These are phyloP conservation scores for Ectemnius continuus DNA, from an alignment of 2,888 invertebrate species.

Conservation along the genomic window DNA sequence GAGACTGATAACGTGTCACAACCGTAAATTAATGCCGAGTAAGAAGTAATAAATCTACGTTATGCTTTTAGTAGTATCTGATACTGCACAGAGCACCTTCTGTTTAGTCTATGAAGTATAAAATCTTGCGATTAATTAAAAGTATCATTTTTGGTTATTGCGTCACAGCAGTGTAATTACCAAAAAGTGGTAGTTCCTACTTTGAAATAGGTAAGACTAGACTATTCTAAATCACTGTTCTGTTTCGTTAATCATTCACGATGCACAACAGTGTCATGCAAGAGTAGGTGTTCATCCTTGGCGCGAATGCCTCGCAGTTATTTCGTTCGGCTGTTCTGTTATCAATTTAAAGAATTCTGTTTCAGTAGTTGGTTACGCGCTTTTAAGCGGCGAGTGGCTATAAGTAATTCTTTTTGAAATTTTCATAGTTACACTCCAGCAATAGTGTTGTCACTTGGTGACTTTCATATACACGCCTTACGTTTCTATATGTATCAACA, in stretches of 20 bases:
- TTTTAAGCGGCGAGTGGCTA: no score
- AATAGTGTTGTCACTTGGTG: no score
- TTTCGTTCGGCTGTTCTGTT: no score
- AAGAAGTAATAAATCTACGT: slow-evolving; percentile 6
- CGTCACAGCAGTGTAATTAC: slow-evolving; percentile 63
- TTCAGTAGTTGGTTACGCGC: background rate
- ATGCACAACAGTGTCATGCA: slow-evolving; percentile 14
- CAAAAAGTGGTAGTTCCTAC: slow-evolving; percentile 59
- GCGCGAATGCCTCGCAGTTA: no score
- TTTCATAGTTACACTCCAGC: no score
- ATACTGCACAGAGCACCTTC: slow-evolving; percentile 40
- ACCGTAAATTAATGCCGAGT: slow-evolving; percentile 12
- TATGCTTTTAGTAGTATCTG: slow-evolving; percentile 19
- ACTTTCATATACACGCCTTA: no score
- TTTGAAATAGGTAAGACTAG: slow-evolving; percentile 62
- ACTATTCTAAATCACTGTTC: slow-evolving; percentile 67
- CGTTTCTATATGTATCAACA: no score
- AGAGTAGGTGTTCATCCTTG: no score
- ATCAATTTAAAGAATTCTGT: background rate
- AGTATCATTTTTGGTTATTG: slow-evolving; percentile 60
- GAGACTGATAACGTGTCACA: slow-evolving; percentile 10
- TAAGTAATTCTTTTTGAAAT: no score
- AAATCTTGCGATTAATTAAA: slow-evolving; percentile 61
- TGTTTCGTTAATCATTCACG: slow-evolving; percentile 31
- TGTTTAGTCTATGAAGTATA: slow-evolving; percentile 64